Conservation (phyloP, 2,797 vertebrate genomes). For the Scyliorhinus canicula region DNA sequence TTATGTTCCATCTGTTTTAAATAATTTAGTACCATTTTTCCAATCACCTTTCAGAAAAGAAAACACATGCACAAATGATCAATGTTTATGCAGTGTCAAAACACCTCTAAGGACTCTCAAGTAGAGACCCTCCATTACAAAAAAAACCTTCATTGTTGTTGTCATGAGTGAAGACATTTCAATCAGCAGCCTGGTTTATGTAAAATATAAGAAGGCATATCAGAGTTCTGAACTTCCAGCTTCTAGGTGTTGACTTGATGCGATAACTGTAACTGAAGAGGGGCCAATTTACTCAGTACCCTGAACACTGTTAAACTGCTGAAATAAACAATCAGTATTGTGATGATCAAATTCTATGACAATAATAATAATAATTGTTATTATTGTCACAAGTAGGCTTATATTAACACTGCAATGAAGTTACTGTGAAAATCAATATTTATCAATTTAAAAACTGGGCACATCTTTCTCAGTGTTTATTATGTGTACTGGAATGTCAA, state of each 20-base stretch:
- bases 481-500: not conserved
- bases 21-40: not conserved
- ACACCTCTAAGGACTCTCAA: not conserved
- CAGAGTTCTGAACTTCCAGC: not conserved
- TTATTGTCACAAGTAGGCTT: no score
- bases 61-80: not conserved
- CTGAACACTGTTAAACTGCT: not conserved
- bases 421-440: no score
- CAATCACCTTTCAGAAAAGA: not conserved
- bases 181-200: not conserved
- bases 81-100: no score
- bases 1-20: not conserved
- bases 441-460: not conserved
- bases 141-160: not conserved
- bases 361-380: no score
- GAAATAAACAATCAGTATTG: not conserved
- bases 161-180: not conserved
- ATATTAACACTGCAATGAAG: no score
- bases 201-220: not conserved
- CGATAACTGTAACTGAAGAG: not conserved
- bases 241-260: not conserved
- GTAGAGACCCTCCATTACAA: no score
- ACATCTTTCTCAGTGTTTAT: not conserved
- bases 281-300: not conserved
- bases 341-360: conserved; percentile 9